Evolutionary conservation across 2,113 vertebrate species (phyloP), one percentile per base, ranked within the genome.

Genomic region (Alexandromys fortis): DNA sequence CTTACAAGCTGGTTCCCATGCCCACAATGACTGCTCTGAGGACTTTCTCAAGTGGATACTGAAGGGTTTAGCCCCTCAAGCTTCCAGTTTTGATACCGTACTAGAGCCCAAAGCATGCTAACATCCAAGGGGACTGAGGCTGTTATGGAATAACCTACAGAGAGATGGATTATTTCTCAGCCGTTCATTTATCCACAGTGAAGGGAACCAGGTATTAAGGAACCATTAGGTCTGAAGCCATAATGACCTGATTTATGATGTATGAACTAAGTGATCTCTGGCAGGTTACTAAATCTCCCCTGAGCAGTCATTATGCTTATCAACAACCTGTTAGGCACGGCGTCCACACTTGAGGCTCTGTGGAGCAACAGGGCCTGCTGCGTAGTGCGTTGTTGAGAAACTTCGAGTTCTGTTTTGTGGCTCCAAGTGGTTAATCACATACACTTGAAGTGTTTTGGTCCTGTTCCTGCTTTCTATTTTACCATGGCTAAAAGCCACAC

Each of bases 201-300:
- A 55, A 91, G 26, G 67, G 33, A 61, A 83, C 14, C 78, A 78
- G 67, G 45, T 42, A 70, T 78, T 65, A 72, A 86, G 63, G 61
- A 96, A 72, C 33, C 47, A 68, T 47, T 86, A 92, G 47, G 61
- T 96, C 67, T 61, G 81, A 97, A 92, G 91, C 77, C 76, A 79
- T 45, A 42, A 26, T 12, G 78, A 68, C 78, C 76, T 90, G 82
- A 94, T 82, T 92, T 86, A 95, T 58, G 91, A 86, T 85, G 93
- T 94, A 86, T 90, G 94, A 94, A 92, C 78, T 89, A 77, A 94
- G 85, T 94, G 91, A 89, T 75, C 73, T 89, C 89, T 58, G 61
- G 81, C 88, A 92, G 55, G 73, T 93, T 92, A 81, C 89, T 94
- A 90, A 88, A 86, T 95, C 88, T 97, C 61, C 89, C n/a, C 91